Evolutionary conservation across 2,797 vertebrate species (phyloP).

Genomic region (Apogon hyalosoma): DNA sequence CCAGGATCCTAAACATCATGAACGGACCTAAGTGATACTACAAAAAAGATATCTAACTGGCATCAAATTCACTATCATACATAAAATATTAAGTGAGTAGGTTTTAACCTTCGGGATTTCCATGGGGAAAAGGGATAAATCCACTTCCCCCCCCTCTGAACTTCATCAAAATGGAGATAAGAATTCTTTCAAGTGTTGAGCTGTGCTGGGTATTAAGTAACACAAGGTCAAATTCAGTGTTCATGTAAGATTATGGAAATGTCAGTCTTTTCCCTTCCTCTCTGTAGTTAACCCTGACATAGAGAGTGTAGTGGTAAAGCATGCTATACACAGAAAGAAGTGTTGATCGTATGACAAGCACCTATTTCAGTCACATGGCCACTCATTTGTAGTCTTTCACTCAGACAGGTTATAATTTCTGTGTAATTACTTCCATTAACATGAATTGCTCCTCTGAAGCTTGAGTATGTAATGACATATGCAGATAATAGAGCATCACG

Average conservation of each 20-base stretch:
- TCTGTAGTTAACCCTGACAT: conserved; percentile 45
- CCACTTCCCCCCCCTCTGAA: conserved; percentile 68
- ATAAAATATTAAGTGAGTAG: conserved; percentile 72
- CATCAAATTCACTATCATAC: conserved; percentile 67
- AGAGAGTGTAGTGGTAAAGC: conserved; percentile 51
- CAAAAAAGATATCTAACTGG: conserved; percentile 45
- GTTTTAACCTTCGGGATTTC: conserved; percentile 75
- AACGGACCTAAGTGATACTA: conserved; percentile 18
- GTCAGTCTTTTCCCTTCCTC: conserved; percentile 61
- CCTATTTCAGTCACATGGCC: conserved; percentile 62
- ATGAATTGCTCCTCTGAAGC: conserved; percentile 69
- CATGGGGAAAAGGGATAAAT: conserved; percentile 62
- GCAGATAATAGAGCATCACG: conserved; percentile 47
- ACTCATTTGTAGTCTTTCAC: conserved; percentile 66
- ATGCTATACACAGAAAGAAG: conserved; percentile 53
- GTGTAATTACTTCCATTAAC: conserved; percentile 76
- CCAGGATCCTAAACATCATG: conserved; percentile 7
- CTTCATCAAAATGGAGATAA: conserved; percentile 80
- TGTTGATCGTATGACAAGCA: conserved; percentile 62
- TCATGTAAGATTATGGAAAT: conserved; percentile 82
- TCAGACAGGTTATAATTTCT: conserved; percentile 77
- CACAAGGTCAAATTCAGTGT: conserved; percentile 74
- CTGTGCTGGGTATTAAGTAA: conserved; percentile 78
- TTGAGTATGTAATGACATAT: conserved; percentile 70
- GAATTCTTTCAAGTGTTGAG: conserved; percentile 77